Conservation (phyloP, 1,140 invertebrate species). For the Apis mellifera region DNA sequence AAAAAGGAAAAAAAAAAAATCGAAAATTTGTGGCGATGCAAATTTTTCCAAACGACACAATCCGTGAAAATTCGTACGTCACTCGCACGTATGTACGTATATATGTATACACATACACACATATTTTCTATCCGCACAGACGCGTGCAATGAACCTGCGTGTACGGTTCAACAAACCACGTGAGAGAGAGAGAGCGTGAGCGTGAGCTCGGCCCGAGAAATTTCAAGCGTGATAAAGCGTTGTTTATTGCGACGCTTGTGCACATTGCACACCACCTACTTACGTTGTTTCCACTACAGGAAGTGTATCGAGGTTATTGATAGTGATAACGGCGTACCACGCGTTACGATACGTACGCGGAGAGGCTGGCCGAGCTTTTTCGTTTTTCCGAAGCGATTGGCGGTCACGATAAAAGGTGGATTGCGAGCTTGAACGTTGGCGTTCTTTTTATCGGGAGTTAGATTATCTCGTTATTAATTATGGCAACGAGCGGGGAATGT, state of each 20-base stretch:
- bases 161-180: constrained; percentile 59
- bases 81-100: too few relatives aligned
- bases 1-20: too few relatives aligned
- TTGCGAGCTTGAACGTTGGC: constrained; percentile 18
- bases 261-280: constrained; percentile 32
- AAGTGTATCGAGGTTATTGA: constrained; percentile 39
- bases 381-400: constrained; percentile 39
- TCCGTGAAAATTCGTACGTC: too few relatives aligned
- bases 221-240: constrained; percentile 57
- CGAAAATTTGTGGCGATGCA: too few relatives aligned
- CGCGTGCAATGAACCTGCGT: constrained; percentile 54
- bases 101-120: background rate
- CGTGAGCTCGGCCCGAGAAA: constrained; percentile 48
- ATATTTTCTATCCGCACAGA: constrained; percentile 42
- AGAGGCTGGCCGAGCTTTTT: background rate
- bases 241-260: constrained; percentile 53
- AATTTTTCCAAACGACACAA: too few relatives aligned
- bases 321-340: constrained; percentile 39
- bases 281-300: background rate
- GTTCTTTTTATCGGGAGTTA: constrained; percentile 37
- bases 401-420: constrained; percentile 30
- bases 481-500: background rate
- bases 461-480: constrained; percentile 49
- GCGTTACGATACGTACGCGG: background rate
- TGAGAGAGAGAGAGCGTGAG: background rate